These are phyloP conservation scores for Sebastes matsubarae DNA, from an alignment of 2,797 vertebrate species.

Conservation along the genomic window DNA sequence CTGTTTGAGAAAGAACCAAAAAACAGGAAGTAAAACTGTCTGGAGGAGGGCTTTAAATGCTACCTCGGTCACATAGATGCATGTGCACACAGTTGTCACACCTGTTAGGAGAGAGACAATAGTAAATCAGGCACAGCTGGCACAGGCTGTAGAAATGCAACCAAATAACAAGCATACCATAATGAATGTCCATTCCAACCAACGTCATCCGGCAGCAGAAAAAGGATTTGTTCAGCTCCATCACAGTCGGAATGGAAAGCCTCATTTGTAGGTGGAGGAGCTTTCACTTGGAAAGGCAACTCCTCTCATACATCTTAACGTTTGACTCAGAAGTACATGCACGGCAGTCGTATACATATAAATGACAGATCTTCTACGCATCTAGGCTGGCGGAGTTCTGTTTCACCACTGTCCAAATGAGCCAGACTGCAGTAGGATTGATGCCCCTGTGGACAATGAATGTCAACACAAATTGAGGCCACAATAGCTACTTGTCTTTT, in stretches of 20 bases:
- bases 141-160: background rate
- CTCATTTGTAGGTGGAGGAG: background rate
- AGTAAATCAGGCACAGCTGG: conserved; percentile 33
- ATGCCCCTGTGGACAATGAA: background rate
- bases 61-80: background rate
- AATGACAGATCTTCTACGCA: background rate
- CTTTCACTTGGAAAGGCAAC: background rate
- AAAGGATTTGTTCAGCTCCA: conserved; percentile 2
- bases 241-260: background rate
- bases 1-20: too few species aligned
- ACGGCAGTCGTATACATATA: background rate
- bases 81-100: conserved; percentile 3
- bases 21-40: too few species aligned
- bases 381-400: background rate
- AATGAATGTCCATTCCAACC: conserved; percentile 14
- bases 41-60: background rate
- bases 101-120: conserved; percentile 18
- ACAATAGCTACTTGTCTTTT: conserved; percentile 11
- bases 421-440: conserved; percentile 9
- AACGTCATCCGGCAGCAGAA: background rate
- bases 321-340: background rate
- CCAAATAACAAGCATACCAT: conserved; percentile 8
- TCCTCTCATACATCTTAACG: background rate
- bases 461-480: background rate
- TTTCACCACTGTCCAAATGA: conserved; percentile 18